Percentiles rank a stretch among this genome's conserved stretches.
Conservation (phyloP, 2,888 invertebrate genomes). For the Temnothorax ravouxi region DNA sequence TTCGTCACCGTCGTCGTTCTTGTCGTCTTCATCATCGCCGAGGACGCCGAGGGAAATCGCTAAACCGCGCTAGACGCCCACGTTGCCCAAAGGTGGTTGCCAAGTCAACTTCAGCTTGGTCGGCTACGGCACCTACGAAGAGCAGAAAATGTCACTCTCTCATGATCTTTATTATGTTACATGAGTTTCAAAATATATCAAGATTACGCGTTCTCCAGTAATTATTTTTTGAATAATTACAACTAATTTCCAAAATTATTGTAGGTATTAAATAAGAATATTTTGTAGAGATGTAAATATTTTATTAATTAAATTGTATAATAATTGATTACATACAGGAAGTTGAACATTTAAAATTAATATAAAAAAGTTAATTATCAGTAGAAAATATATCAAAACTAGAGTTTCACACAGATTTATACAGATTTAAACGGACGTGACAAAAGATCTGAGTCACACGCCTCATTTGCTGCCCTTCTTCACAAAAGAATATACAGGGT, state of each 20-base stretch:
- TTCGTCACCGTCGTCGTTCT: constrained; percentile 67
- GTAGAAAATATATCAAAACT: not conserved
- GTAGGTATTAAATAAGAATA: not conserved
- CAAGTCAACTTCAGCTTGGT: constrained; percentile 54
- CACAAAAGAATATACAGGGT: not conserved
- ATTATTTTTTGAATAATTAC: not conserved
- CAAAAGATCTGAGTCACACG: not conserved
- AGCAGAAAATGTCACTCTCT: constrained; percentile 21
- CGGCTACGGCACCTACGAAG: constrained; percentile 1
- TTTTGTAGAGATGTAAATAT: not conserved
- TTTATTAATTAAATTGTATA: constrained; percentile 1
- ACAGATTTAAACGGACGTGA: not conserved
- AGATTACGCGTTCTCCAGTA: not conserved
- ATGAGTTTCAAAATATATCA: constrained; percentile 33
- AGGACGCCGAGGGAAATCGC: constrained; percentile 65
- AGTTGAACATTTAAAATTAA: not conserved
- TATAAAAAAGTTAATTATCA: not conserved
- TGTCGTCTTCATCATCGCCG: constrained; percentile 60
- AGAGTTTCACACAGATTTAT: not conserved
- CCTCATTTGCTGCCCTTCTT: not conserved
- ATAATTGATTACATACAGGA: not conserved
- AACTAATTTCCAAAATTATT: not conserved
- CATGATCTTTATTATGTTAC: constrained; percentile 29
- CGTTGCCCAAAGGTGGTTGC: constrained; percentile 67
- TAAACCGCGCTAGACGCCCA: constrained; percentile 67